phyloP scores from a whole-genome alignment of 2,888 invertebrate species.

The Caenorhabditis angaria region DNA sequence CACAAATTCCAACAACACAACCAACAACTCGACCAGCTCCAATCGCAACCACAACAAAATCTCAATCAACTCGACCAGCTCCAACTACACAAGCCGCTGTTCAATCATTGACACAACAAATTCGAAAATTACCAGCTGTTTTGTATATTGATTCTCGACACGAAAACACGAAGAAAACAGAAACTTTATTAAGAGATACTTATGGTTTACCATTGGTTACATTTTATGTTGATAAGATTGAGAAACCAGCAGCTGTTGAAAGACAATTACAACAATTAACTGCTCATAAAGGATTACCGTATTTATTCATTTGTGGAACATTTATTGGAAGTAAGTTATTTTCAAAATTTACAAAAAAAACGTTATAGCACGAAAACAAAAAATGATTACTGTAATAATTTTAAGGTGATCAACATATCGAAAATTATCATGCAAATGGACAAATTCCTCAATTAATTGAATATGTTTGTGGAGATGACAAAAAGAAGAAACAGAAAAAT shows the following conservation, averaged over 20 bases:
- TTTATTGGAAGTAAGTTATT: conserved; percentile 68
- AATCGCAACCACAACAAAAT: conserved; percentile 21
- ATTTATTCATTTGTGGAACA: conserved; percentile 71
- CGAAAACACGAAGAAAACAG: conserved; percentile 48
- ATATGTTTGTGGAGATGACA: conserved; percentile 70
- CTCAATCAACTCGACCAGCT: conserved; percentile 27
- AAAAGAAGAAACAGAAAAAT: conserved; percentile 64
- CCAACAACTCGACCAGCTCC: conserved; percentile 16
- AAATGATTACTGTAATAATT: neutral
- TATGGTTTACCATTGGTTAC: conserved; percentile 70
- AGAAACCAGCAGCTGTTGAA: conserved; percentile 62
- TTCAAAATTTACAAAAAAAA: conserved; percentile 7
- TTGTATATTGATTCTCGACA: conserved; percentile 66
- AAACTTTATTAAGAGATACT: conserved; percentile 61
- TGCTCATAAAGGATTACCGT: conserved; percentile 68
- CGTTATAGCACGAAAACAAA: neutral
- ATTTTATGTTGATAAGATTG: conserved; percentile 71
- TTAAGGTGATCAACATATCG: conserved; percentile 67
- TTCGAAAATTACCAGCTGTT: conserved; percentile 70
- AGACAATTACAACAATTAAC: conserved; percentile 68
- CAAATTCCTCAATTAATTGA: conserved; percentile 70
- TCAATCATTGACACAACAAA: conserved; percentile 68
- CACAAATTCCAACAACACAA: conserved; percentile 9
- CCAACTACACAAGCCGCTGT: conserved; percentile 24
- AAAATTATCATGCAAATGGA: conserved; percentile 69